A percentile compares a stretch with the other conserved stretches of the same genome.
Conservation (phyloP, 2,113 vertebrate species). For the Malurus elegans region DNA sequence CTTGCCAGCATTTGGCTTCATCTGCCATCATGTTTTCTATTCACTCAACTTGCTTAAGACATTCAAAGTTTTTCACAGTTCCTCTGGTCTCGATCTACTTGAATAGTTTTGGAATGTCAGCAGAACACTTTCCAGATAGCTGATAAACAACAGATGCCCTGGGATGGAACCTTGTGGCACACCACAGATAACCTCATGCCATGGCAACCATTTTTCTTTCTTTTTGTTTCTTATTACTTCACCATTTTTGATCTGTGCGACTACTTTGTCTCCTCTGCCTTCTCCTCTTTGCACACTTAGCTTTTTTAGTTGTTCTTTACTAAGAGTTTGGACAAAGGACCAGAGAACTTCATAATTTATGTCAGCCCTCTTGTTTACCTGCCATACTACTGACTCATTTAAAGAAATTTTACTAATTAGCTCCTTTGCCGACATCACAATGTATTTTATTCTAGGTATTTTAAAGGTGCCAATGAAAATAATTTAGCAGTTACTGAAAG, state of each 20-base stretch:
- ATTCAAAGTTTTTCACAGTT: slow-evolving; percentile 48
- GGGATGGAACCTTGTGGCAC: neutral
- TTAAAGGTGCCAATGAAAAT: neutral
- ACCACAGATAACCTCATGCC: neutral
- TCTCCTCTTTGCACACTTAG: neutral
- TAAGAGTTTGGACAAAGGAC: neutral
- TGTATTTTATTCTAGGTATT: neutral
- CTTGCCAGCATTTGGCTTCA: slow-evolving; percentile 17
- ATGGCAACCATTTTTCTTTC: neutral
- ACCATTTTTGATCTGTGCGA: neutral
- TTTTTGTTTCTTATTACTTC: neutral
- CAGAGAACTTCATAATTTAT: neutral
- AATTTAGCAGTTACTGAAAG: neutral
- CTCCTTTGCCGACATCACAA: neutral
- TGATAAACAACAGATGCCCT: slow-evolving; percentile 25
- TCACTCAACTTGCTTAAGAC: slow-evolving; percentile 42
- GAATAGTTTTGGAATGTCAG: slow-evolving; percentile 13
- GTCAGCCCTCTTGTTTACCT: neutral
- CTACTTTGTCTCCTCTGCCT: neutral
- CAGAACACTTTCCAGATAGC: slow-evolving; percentile 5
- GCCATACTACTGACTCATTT: neutral
- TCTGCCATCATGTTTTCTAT: slow-evolving; percentile 38
- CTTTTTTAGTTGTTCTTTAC: neutral
- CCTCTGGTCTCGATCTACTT: slow-evolving; percentile 36
- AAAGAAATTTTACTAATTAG: neutral